Base-by-base conservation (phyloP, 2,113 vertebrate genomes). In the Clarias magur region DNA sequence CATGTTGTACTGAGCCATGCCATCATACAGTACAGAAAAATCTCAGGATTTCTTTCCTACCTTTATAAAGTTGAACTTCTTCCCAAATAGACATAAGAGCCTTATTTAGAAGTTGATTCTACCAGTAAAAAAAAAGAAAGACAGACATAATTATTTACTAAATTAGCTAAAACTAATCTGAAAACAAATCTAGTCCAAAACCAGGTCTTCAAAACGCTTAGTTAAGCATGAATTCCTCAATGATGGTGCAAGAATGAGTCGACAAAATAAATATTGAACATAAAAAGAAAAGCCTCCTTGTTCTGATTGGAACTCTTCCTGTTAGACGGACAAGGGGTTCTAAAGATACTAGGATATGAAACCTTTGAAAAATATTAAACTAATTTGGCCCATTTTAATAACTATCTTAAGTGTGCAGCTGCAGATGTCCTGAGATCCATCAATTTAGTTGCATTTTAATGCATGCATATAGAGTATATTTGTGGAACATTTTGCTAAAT, bases 81-180 rank as follows among this genome's bases (percentile, higher is more conserved):
- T 96, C 96, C 90, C 96, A 95, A 93, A 96, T 91, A 85, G 95
- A 94, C 86, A 93, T 89, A 90, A 97, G 91, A 82, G 96, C 96
- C 92, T 97, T 96, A 3, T 86, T 93, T 85, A 97, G 95, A 86
- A 97, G 95, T 88, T 97, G 96, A 91, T 97, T 96, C 96, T 97
- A 93, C 86, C 93, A 93, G 94, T 78, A 95, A 76, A 42, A 72
- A 75, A 72, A 75, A 88, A 93, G 68, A 91, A 92, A 88, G 1
- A 54, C 13, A 53, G 9, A 16, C 3, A 38, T 21, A 10, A 75
- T 53, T 53, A 53, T 76, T n/a, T 56, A 78, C 0, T 72, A 8
- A 72, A 17, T 27, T 67, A 27, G 23, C 12, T 15, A 15, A 76
- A 70, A 10, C 15, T 19, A 15, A 67, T n/a, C 23, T 54, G 23